These are phyloP conservation scores for Anguilla pacifica DNA, from an alignment of 2,797 vertebrate genomes.

Conservation along the genomic window DNA sequence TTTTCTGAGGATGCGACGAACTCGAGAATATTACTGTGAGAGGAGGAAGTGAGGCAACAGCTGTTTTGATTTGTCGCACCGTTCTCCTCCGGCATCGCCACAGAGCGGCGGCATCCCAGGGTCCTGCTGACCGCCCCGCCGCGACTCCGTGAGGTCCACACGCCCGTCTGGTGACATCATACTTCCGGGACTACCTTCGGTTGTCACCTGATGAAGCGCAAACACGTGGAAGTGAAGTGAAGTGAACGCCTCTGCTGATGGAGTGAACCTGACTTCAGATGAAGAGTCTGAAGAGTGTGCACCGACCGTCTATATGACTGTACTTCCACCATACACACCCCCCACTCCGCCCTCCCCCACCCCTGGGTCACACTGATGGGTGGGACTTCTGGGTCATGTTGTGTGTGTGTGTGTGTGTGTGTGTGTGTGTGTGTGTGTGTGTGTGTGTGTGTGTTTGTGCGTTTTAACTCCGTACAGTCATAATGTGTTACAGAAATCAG, in stretches of 20 bases:
- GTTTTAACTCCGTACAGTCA: constrained; percentile 37
- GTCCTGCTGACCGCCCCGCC: not conserved
- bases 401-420: constrained; percentile 42
- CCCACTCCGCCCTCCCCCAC: constrained; percentile 10
- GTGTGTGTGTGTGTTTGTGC: constrained; percentile 40
- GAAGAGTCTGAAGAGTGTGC: constrained; percentile 28
- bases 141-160: not conserved
- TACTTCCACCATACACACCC: constrained; percentile 42
- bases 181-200: not conserved
- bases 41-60: not conserved
- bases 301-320: constrained; percentile 62
- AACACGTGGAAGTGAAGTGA: not conserved
- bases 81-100: not conserved
- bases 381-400: not conserved
- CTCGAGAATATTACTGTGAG: not conserved
- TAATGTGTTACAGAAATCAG: constrained; percentile 59
- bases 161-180: not conserved
- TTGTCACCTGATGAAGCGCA: not conserved
- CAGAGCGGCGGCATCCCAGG: not conserved
- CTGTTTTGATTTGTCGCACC: not conserved
- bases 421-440: too few relatives aligned
- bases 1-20: not conserved
- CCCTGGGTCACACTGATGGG: constrained; percentile 44
- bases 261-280: constrained; percentile 27
- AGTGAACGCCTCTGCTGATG: constrained; percentile 20